These are phyloP conservation scores for Drosophila robusta DNA, from an alignment of 2,888 invertebrate species.

Conservation along the genomic window DNA sequence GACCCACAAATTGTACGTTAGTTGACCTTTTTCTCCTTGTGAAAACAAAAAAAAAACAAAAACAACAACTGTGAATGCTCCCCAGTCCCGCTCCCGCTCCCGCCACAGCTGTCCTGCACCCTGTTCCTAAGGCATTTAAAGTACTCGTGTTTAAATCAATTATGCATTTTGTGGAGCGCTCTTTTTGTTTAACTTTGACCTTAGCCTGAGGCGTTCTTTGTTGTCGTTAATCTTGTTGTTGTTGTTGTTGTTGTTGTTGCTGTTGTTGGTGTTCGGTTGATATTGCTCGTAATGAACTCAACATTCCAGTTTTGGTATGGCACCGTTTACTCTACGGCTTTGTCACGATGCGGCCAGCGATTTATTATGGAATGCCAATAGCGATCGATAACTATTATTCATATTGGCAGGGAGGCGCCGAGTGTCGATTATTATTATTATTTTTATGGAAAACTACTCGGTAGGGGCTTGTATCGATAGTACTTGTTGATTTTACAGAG, in stretches of 20 bases:
- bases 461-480: conserved; percentile 1
- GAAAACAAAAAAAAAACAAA: conserved; percentile 27
- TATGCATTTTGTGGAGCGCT: conserved; percentile 75
- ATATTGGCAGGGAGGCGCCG: conserved; percentile 61
- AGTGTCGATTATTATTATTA: conserved; percentile 49
- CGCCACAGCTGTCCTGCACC: conserved; percentile 1
- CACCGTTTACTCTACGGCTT: conserved; percentile 68
- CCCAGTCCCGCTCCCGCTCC: conserved; percentile 12
- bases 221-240: conserved; percentile 54
- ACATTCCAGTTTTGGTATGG: conserved; percentile 76
- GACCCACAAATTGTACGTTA: conserved; percentile 79
- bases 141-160: conserved; percentile 80
- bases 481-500: neutral
- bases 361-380: conserved; percentile 65
- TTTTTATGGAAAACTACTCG: conserved; percentile 21
- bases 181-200: conserved; percentile 75
- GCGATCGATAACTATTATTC: conserved; percentile 66
- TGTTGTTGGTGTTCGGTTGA: conserved; percentile 36
- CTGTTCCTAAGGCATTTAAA: conserved; percentile 30
- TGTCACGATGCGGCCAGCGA: conserved; percentile 69
- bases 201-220: conserved; percentile 72
- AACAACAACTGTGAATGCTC: conserved; percentile 12
- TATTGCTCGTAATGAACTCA: conserved; percentile 61
- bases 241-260: conserved; percentile 2
- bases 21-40: conserved; percentile 72